Base-by-base conservation (phyloP, 2,797 vertebrate species). In the Botia almorhae region DNA sequence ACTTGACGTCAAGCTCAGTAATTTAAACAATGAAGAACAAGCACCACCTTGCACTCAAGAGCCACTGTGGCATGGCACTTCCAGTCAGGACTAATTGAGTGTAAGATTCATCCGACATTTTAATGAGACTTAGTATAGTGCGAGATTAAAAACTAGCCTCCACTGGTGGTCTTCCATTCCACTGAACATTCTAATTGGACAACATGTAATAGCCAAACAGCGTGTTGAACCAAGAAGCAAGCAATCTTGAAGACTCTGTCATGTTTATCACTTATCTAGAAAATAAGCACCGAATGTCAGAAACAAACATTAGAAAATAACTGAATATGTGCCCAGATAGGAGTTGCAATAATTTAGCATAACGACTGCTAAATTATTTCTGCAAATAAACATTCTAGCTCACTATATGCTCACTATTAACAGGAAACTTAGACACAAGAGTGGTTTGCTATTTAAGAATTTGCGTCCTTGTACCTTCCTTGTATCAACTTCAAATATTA, bases 101-200 rank as follows among this genome's bases (percentile, higher is more conserved):
- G 74, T 74, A 67, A 51, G 83, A 90, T 81, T 91, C 90, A 91
- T 90, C 86, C 87, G 75, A 82, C 39, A 74, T 82, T 86, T 89
- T 93, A 91, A 91, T 90, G 87, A 87, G 85, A 88, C 60, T 48
- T 83, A 83, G 85, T 83, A 86, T 71, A 63, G 53, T 33, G 78
- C 36, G 82, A 81, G 87, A 91, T 90, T 89, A 89, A 78, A 83
- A 74, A 50, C n/a, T 33, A 80, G 73, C 81, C 84, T 85, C 63
- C 88, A 74, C 76, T 83, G 87, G 64, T 83, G 85, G 81, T 82
- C 85, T 81, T 78, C 77, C 79, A 77, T 82, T 89, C 80, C 80
- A 67, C n/a, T 81, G 80, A 80, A 80, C 50, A 19, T 69, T 82
- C 46, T 81, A 86, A 85, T 87, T 78, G 68, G 71, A 69, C 63